These are phyloP conservation scores for Enteromius radiatus DNA, from an alignment of 2,797 vertebrate species.

Conservation along the genomic window DNA sequence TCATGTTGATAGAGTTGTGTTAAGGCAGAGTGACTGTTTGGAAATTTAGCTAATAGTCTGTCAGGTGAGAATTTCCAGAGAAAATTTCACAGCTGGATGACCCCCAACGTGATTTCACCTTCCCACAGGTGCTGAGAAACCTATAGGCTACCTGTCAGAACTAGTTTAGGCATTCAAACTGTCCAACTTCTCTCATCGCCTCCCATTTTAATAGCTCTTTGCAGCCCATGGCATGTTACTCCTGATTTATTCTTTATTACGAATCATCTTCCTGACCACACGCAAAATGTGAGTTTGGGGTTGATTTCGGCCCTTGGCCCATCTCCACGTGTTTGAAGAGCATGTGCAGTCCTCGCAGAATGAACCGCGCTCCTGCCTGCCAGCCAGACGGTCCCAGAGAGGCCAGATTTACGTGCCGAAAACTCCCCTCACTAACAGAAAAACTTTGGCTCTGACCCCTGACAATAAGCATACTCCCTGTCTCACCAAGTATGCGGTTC, in stretches of 20 bases:
- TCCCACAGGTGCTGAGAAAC: not conserved
- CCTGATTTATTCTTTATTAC: conserved; percentile 30
- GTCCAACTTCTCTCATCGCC: not conserved
- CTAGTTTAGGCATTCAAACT: conserved; percentile 24
- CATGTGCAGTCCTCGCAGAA: not conserved
- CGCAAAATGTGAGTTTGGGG: conserved; percentile 8
- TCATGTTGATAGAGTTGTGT: not conserved
- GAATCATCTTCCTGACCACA: conserved; percentile 42
- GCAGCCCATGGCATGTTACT: conserved; percentile 4
- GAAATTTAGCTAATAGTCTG: not conserved
- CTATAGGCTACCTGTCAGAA: conserved; percentile 26
- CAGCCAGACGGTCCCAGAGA: conserved; percentile 37
- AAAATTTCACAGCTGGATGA: conserved; percentile 33
- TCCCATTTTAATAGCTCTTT: not conserved
- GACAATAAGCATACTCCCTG: conserved; percentile 50
- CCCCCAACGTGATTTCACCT: conserved; percentile 1
- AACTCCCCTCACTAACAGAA: conserved; percentile 47
- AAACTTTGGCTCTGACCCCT: conserved; percentile 49
- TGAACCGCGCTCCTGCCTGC: conserved; percentile 32
- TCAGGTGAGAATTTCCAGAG: conserved; percentile 10
- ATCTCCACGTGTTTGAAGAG: conserved; percentile 27
- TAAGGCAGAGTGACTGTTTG: not conserved
- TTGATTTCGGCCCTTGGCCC: conserved; percentile 24
- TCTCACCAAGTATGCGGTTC: conserved; percentile 42
- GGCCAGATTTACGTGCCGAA: conserved; percentile 40